These are phyloP conservation scores for Matsumyia berberina DNA, from an alignment of 2,888 invertebrate genomes.

Conservation along the genomic window DNA sequence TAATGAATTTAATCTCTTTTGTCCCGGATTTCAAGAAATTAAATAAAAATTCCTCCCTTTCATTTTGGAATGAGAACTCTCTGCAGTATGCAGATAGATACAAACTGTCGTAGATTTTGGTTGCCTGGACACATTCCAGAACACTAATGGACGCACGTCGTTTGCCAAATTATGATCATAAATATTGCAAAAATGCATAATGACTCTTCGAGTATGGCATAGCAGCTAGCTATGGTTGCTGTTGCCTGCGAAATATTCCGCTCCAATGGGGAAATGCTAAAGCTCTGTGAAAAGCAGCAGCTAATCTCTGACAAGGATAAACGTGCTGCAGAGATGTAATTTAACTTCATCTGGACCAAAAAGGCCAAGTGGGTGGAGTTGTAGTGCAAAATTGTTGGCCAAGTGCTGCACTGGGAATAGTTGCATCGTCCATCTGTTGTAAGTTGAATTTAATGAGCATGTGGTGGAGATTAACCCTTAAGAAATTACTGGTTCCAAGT, in stretches of 20 bases:
- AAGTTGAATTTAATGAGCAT: slow-evolving; percentile 55
- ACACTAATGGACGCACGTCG: slow-evolving; percentile 48
- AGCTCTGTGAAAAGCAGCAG: slow-evolving; percentile 52
- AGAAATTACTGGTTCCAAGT: slow-evolving; percentile 17
- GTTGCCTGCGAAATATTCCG: slow-evolving; percentile 24
- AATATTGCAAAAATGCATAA: slow-evolving; percentile 78
- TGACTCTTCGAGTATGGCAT: slow-evolving; percentile 73
- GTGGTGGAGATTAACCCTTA: slow-evolving; percentile 22
- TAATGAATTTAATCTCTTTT: not conserved
- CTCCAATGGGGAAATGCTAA: slow-evolving; percentile 30
- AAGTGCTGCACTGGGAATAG: slow-evolving; percentile 56
- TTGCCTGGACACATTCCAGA: slow-evolving; percentile 65
- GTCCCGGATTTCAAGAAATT: not conserved
- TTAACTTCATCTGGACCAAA: slow-evolving; percentile 65
- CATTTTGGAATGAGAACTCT: not conserved
- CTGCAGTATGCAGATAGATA: slow-evolving; percentile 17
- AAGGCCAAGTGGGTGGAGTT: slow-evolving; percentile 60
- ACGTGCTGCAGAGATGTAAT: slow-evolving; percentile 67
- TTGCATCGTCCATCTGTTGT: slow-evolving; percentile 50
- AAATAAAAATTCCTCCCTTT: slow-evolving; percentile 4
- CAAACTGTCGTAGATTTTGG: slow-evolving; percentile 23
- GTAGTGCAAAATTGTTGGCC: slow-evolving; percentile 41
- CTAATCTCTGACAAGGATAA: slow-evolving; percentile 69
- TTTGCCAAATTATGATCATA: slow-evolving; percentile 78
- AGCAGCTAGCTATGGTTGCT: not conserved